Evolutionary conservation across 2,113 vertebrate species (phyloP).

Genomic region (Odocoileus hemionus): DNA sequence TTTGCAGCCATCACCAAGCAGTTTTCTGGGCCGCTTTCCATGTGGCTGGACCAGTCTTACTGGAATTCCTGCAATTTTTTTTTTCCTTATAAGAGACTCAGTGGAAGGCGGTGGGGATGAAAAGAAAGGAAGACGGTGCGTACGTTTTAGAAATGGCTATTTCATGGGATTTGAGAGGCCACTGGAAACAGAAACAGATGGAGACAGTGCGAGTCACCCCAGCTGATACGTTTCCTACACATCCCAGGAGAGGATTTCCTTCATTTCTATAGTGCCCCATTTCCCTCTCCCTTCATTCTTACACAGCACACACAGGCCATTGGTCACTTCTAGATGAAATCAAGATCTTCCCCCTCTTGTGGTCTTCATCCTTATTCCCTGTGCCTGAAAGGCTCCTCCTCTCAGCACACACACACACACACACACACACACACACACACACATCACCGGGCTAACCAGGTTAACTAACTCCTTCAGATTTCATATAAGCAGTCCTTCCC

Average conservation of each 20-base stretch:
- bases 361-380: neutral
- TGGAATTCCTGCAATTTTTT: constrained; percentile 82
- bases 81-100: neutral
- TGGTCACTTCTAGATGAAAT: neutral
- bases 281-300: neutral
- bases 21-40: constrained; percentile 51
- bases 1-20: constrained; percentile 14
- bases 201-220: accelerated
- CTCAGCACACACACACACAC: neutral
- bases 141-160: constrained; percentile 69
- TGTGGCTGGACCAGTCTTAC: constrained; percentile 82
- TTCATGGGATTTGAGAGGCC: neutral
- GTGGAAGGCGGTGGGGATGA: constrained; percentile 28
- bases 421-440: neutral
- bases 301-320: neutral
- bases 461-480: accelerated
- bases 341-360: neutral
- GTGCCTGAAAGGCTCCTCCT: neutral
- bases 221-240: neutral
- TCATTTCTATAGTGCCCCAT: neutral
- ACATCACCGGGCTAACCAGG: accelerated
- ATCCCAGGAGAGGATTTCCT: neutral
- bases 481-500: neutral
- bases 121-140: neutral
- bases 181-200: no score